These are phyloP conservation scores for Norana najaformis DNA, from an alignment of 2,888 invertebrate genomes.

Conservation along the genomic window DNA sequence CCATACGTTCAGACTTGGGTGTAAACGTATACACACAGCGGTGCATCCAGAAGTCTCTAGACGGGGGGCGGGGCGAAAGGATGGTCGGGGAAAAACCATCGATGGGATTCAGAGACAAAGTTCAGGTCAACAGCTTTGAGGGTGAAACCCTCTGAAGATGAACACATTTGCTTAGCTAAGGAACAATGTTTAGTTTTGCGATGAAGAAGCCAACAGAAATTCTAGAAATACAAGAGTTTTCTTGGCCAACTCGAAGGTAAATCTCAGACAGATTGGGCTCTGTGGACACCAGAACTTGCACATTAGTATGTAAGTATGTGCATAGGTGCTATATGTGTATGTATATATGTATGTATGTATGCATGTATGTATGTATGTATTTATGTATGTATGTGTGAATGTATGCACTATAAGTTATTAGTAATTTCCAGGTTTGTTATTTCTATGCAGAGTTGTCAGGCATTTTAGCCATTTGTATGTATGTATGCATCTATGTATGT, in stretches of 20 bases:
- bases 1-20: not conserved
- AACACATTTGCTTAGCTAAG: too few relatives aligned
- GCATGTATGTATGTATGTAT: not conserved
- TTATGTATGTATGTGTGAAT: not conserved
- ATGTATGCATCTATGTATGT: too few relatives aligned
- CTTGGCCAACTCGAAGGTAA: too few relatives aligned
- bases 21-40: too few relatives aligned
- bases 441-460: too few relatives aligned
- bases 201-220: not conserved
- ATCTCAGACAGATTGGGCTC: not conserved
- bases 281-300: too few relatives aligned
- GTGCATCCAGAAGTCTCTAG: too few relatives aligned
- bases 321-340: not conserved
- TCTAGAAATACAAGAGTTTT: not conserved
- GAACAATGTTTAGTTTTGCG: not conserved
- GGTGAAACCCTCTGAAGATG: not conserved
- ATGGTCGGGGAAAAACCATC: not conserved
- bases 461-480: too few relatives aligned
- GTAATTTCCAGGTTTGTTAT: too few relatives aligned
- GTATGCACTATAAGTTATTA: too few relatives aligned
- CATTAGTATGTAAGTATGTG: too few relatives aligned
- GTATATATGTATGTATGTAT: not conserved
- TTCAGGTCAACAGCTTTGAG: not conserved
- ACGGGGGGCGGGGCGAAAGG: not conserved
- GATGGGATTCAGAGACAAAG: not conserved